Percentiles rank a stretch among this genome's conserved stretches.
These are phyloP conservation scores for Helicoverpa armigera DNA, from an alignment of 1,140 invertebrate genomes.

Conservation along the genomic window DNA sequence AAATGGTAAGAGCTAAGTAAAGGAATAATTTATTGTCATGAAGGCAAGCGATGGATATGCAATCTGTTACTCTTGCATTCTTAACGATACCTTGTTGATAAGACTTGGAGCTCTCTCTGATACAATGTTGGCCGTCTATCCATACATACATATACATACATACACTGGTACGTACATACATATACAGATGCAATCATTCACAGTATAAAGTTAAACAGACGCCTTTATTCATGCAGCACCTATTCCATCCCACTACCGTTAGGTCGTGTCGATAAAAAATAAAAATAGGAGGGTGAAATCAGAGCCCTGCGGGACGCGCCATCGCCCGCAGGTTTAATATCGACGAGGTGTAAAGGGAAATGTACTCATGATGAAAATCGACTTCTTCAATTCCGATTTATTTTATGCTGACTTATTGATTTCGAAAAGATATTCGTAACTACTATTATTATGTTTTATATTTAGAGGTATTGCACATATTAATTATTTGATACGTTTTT, in stretches of 20 bases:
- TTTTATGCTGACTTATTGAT: neutral
- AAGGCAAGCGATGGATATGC: conserved; percentile 1
- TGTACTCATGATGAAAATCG: conserved; percentile 44
- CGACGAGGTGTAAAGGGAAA: conserved; percentile 13
- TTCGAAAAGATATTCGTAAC: too few relatives aligned
- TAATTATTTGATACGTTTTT: too few relatives aligned
- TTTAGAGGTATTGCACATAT: too few relatives aligned
- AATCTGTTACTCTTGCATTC: conserved; percentile 33
- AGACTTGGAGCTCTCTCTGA: conserved; percentile 7
- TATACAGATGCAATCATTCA: conserved; percentile 19
- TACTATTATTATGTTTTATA: too few relatives aligned
- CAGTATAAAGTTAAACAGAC: conserved; percentile 32
- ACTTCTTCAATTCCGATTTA: neutral
- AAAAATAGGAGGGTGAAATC: conserved; percentile 74
- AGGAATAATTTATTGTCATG: conserved; percentile 28
- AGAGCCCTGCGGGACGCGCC: conserved; percentile 56
- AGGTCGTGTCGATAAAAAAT: conserved; percentile 74
- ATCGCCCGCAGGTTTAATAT: conserved; percentile 24
- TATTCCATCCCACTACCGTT: conserved; percentile 68
- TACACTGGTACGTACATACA: neutral
- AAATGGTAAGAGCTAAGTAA: conserved; percentile 19
- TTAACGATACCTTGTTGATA: conserved; percentile 29
- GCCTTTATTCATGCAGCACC: conserved; percentile 33
- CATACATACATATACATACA: conserved; percentile 19
- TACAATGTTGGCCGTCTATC: conserved; percentile 6